Base-by-base conservation (phyloP, 2,113 vertebrate species). In the Caranx melampygus region DNA sequence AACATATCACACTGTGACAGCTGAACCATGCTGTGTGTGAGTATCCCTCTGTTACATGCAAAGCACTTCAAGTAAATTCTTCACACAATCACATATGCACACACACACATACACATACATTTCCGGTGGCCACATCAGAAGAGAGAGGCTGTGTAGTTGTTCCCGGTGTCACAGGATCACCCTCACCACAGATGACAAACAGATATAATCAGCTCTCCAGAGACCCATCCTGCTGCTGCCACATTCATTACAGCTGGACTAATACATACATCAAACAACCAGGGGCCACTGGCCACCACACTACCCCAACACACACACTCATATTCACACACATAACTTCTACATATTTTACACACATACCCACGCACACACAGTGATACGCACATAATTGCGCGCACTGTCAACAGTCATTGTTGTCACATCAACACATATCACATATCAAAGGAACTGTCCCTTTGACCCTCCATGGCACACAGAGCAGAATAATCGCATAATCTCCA, bases 151-250 rank as follows among this genome's bases (percentile, higher is more conserved):
- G 59, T 78, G 84, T 73, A 78, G 86, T 81, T 54, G 79, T 83
- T 85, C 78, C 74, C 42, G 26, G 66, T 90, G 89, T 93, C 87
- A 86, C 71, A 66, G 58, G 85, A 89, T 86, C 82, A 79, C 67
- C 74, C 66, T 82, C 83, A 20, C 60, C 83, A 71, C 84, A 83
- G 88, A 91, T 85, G 86, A 91, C 90, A 91, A 92, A 93, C 92
- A 91, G 87, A 90, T 87, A 88, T 91, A 90, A 91, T 92, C 92
- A 92, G 78, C 79, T 92, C 92, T 90, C 91, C 72, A 61, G 92
- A 89, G 91, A 93, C 84, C 67, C 83, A 78, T 91, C 88, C 89
- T 81, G 84, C 86, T 83, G 89, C 72, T 79, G 87, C 90, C 70
- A 70, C 81, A 83, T 82, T 89, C 83, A 74, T 89, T 89, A 87